These are phyloP conservation scores for Clivina fossor DNA, from an alignment of 2,888 invertebrate species.

Conservation along the genomic window DNA sequence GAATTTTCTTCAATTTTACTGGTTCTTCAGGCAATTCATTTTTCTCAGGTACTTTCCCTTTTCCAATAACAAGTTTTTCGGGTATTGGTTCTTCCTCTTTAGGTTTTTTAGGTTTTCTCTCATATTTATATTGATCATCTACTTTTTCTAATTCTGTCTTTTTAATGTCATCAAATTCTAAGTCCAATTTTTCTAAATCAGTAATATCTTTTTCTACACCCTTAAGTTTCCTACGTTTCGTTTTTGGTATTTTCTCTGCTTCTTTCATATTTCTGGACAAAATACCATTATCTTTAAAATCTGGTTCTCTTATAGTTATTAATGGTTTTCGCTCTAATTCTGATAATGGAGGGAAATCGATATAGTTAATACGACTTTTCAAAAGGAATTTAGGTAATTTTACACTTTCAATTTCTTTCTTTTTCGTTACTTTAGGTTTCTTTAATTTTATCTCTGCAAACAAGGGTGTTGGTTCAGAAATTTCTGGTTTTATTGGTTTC, in stretches of 20 bases:
- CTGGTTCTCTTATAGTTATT: constrained; percentile 49
- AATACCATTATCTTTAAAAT: constrained; percentile 51
- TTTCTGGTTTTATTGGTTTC: constrained; percentile 63
- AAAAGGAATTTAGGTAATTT: constrained; percentile 67
- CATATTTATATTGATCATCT: constrained; percentile 47
- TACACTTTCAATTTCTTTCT: constrained; percentile 46
- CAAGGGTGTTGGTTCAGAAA: constrained; percentile 61
- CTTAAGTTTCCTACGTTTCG: constrained; percentile 49
- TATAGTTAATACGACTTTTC: constrained; percentile 68
- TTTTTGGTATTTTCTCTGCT: constrained; percentile 49
- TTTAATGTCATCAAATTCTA: constrained; percentile 52
- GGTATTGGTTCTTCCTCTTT: constrained; percentile 42
- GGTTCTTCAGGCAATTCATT: constrained; percentile 46
- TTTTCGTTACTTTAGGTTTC: constrained; percentile 45
- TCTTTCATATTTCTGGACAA: constrained; percentile 56
- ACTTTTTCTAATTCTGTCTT: constrained; percentile 50
- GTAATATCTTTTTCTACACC: constrained; percentile 46
- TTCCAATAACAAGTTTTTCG: constrained; percentile 48
- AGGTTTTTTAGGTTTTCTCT: constrained; percentile 40
- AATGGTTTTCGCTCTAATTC: constrained; percentile 48
- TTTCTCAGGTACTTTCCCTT: constrained; percentile 49
- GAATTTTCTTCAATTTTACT: constrained; percentile 51
- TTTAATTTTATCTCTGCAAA: constrained; percentile 67
- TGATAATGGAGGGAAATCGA: constrained; percentile 52
- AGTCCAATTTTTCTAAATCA: constrained; percentile 51